These are phyloP conservation scores for Melanotaenia parkinsoni DNA, from an alignment of 2,797 vertebrate genomes.

Conservation along the genomic window DNA sequence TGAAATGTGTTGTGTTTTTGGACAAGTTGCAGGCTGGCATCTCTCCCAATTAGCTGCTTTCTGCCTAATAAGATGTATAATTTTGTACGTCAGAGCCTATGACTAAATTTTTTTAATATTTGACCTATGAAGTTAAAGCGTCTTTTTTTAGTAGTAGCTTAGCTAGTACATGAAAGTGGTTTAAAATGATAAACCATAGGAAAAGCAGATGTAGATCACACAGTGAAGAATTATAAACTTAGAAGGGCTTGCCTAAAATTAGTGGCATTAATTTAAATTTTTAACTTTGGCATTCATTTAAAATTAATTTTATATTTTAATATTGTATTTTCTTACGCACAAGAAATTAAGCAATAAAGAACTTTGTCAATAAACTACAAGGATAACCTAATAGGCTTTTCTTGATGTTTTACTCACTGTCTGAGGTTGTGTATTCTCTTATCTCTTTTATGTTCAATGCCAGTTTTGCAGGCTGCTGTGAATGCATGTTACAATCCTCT, in stretches of 20 bases:
- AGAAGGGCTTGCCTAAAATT: neutral
- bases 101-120: neutral
- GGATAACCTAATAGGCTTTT: slow-evolving; percentile 39
- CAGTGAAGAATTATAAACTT: neutral
- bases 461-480: slow-evolving; percentile 63
- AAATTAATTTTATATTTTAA: slow-evolving; percentile 10
- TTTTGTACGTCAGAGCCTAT: too few relatives aligned
- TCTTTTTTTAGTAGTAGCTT: neutral
- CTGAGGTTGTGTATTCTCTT: slow-evolving; percentile 48
- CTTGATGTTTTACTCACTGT: slow-evolving; percentile 63
- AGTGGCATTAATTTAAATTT: neutral
- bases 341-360: slow-evolving; percentile 35
- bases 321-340: slow-evolving; percentile 19
- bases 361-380: slow-evolving; percentile 4
- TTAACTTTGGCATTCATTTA: neutral
- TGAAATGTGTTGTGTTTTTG: too few relatives aligned
- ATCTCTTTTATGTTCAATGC: slow-evolving; percentile 63
- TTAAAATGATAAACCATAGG: neutral
- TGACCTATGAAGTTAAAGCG: neutral
- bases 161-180: neutral
- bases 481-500: slow-evolving; percentile 66
- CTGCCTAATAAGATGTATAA: too few relatives aligned
- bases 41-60: too few relatives aligned
- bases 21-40: too few relatives aligned
- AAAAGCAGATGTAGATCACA: neutral